Conservation (phyloP, 2,113 vertebrate species). For the Leptobrachium leishanense region DNA sequence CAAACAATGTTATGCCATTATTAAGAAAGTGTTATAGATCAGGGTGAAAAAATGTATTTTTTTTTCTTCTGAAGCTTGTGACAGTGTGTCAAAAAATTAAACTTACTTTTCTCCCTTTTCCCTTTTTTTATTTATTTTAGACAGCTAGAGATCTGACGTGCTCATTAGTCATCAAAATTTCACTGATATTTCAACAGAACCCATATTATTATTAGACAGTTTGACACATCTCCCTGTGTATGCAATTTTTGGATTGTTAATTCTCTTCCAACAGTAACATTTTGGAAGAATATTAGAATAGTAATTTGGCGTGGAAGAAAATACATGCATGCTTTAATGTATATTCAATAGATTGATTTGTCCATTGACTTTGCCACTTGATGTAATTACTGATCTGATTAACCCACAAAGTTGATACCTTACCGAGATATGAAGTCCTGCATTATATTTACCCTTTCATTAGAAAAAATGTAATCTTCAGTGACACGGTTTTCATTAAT, state of each 20-base stretch:
- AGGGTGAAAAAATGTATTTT: constrained; percentile 9
- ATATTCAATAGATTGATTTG: neutral
- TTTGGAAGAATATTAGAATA: constrained; percentile 30
- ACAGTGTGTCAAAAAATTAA: constrained; percentile 32
- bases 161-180: constrained; percentile 12
- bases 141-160: neutral
- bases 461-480: constrained; percentile 3
- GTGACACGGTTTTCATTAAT: constrained; percentile 42
- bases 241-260: constrained; percentile 36
- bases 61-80: neutral
- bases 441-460: neutral
- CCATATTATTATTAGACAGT: constrained; percentile 25
- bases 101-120: neutral
- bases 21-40: neutral
- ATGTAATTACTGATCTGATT: neutral
- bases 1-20: constrained; percentile 13
- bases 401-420: neutral
- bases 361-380: neutral
- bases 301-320: constrained; percentile 14
- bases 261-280: neutral
- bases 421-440: neutral
- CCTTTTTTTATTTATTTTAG: constrained; percentile 7
- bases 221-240: constrained; percentile 7
- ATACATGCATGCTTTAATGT: neutral
- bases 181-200: constrained; percentile 9